Conservation (phyloP, 2,113 vertebrate species). For the Chloropsis cyanopogon region DNA sequence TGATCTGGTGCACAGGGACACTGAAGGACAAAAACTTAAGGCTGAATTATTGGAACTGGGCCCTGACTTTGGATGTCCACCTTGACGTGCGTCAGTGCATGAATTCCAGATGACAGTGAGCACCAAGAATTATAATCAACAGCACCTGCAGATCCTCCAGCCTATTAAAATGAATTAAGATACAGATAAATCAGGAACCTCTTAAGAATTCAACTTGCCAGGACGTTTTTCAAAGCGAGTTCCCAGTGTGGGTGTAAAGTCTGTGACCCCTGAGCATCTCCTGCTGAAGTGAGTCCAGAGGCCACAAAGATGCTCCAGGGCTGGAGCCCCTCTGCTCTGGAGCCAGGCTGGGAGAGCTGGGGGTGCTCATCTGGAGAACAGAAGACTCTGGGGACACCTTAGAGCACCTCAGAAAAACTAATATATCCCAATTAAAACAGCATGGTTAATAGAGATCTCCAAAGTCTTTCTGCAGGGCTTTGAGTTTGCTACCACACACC, state of each 20-base stretch:
- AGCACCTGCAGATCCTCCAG: constrained; percentile 17
- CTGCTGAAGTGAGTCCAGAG: neutral
- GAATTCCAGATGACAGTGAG: constrained; percentile 7
- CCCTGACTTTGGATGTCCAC: constrained; percentile 31
- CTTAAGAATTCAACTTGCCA: neutral
- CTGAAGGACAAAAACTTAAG: neutral
- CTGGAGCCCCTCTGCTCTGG: neutral
- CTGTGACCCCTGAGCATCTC: neutral
- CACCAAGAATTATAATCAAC: constrained; percentile 29
- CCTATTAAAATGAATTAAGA: constrained; percentile 47
- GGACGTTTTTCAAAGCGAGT: neutral
- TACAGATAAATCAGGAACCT: constrained; percentile 34
- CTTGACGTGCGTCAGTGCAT: neutral
- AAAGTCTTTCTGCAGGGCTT: neutral
- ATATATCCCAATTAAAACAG: neutral
- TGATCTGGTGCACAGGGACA: neutral
- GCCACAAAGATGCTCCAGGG: neutral
- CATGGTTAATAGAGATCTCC: neutral
- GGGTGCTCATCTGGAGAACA: neutral
- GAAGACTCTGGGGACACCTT: neutral
- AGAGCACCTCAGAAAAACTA: neutral
- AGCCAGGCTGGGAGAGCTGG: neutral
- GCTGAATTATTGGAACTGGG: constrained; percentile 13
- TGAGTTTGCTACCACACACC: neutral
- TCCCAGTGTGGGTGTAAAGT: neutral